Percentiles rank a stretch among this genome's conserved stretches.
Conservation (phyloP, 92 coral and sea anemone species). For the Nematostella vectensis region DNA sequence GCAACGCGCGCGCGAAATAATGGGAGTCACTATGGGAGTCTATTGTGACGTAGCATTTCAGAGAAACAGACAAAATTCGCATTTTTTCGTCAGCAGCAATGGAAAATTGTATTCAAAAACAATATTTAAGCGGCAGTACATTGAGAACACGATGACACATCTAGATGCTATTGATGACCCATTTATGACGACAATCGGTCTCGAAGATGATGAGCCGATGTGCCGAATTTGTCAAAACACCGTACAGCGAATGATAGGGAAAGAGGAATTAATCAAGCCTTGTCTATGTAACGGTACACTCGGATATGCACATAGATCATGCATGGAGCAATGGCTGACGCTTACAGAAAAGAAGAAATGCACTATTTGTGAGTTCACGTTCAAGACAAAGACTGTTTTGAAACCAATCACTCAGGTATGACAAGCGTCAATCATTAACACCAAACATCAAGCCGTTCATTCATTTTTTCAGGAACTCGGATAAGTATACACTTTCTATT, state of each 20-base stretch:
- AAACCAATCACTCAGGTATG: conserved; percentile 18
- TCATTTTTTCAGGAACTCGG: no score
- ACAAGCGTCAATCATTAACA: not conserved
- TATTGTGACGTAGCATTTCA: no score
- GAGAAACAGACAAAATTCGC: no score
- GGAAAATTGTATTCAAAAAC: no score
- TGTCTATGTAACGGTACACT: conserved; percentile 26
- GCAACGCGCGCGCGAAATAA: no score
- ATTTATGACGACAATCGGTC: conserved; percentile 5
- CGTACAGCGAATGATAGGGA: not conserved
- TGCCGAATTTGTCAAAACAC: conserved; percentile 21
- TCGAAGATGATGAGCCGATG: conserved; percentile 11
- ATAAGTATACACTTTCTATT: no score
- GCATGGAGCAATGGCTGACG: conserved; percentile 25
- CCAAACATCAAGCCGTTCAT: not conserved
- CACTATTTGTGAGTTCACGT: conserved; percentile 12
- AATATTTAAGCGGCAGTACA: no score
- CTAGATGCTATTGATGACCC: conserved; percentile 6
- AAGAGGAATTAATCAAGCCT: conserved; percentile 6
- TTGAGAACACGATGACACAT: not conserved
- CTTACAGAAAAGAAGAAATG: conserved; percentile 9
- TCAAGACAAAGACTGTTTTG: not conserved
- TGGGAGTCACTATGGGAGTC: no score
- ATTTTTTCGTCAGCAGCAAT: no score
- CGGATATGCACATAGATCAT: conserved; percentile 16